Percentiles rank a stretch among this genome's conserved stretches.
Evolutionary conservation across 35 echinoderm and acorn worm genomes (phyloP).

Genomic region (Anneissia japonica): DNA sequence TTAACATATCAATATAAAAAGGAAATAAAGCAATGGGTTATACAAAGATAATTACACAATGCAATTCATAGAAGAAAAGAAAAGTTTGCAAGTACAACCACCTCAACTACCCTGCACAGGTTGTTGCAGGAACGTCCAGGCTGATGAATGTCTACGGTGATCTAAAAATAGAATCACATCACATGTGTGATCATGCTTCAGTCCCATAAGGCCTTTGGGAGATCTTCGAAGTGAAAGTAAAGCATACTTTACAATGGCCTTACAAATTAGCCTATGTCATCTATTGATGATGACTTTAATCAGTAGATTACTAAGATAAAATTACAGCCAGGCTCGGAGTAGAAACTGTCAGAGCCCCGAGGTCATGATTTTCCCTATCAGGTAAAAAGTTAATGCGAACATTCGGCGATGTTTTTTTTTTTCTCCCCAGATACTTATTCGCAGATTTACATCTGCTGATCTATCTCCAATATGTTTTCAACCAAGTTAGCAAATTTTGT

Average conservation of each 20-base stretch:
- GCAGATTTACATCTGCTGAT: no score
- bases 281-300: background rate
- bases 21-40: no score
- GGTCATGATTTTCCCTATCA: background rate
- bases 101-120: no score
- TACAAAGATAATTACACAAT: no score
- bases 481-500: no score
- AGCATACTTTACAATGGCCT: background rate
- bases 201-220: background rate
- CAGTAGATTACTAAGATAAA: background rate
- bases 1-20: no score
- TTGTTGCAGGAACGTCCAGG: no score
- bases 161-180: background rate
- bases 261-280: background rate
- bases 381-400: background rate
- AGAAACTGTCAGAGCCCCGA: background rate
- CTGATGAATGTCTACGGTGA: background rate
- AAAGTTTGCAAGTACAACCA: no score
- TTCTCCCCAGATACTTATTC: no score
- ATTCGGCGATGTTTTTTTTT: no score
- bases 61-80: no score
- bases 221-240: background rate
- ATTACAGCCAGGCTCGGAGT: background rate
- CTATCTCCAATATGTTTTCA: no score
- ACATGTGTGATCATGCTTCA: background rate